A percentile compares a stretch with the other conserved stretches of the same genome.
These are phyloP conservation scores for Steinernema scapterisci DNA, from an alignment of 2,888 invertebrate genomes.

Conservation along the genomic window DNA sequence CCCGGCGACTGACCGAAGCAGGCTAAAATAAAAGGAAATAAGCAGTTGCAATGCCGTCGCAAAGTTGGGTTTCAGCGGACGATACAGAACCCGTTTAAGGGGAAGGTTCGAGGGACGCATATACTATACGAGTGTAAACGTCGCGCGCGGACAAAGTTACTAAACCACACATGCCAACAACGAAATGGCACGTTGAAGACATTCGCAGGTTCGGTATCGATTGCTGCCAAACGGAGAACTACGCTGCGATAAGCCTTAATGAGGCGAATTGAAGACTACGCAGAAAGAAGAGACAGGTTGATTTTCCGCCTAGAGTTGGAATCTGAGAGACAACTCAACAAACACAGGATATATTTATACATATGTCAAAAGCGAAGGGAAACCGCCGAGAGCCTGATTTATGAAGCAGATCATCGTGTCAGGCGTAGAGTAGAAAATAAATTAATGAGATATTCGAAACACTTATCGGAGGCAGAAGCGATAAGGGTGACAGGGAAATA, in stretches of 20 bases:
- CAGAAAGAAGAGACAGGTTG: too few relatives aligned
- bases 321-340: too few relatives aligned
- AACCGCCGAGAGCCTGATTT: too few relatives aligned
- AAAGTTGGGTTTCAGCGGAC: not conserved
- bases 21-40: too few relatives aligned
- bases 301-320: too few relatives aligned
- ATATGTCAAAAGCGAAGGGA: too few relatives aligned
- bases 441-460: not conserved
- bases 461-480: not conserved
- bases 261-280: not conserved
- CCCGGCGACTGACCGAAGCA: too few relatives aligned
- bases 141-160: not conserved
- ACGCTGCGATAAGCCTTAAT: not conserved
- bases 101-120: not conserved
- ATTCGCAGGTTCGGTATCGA: not conserved
- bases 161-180: not conserved
- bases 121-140: conserved; percentile 2
- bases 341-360: too few relatives aligned
- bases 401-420: not conserved
- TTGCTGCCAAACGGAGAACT: not conserved
- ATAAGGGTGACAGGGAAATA: not conserved
- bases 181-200: not conserved
- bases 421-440: not conserved
- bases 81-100: not conserved
- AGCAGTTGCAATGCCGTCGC: too few relatives aligned